Percentiles rank a stretch among this genome's conserved stretches.
These are phyloP conservation scores for Odocoileus hemionus DNA, from an alignment of 2,113 vertebrate species.

Conservation along the genomic window DNA sequence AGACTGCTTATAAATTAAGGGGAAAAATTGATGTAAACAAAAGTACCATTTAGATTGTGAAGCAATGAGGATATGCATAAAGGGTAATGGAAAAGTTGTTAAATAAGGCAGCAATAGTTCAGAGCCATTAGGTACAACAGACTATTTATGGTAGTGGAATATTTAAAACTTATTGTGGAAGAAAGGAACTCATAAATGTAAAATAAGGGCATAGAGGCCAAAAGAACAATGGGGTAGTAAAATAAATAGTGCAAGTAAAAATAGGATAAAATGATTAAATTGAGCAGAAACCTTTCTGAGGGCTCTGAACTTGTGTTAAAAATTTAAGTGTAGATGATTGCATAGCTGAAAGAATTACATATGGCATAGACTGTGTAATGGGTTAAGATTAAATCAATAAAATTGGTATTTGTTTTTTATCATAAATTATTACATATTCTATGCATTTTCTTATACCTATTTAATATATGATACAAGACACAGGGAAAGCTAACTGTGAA, in stretches of 20 bases:
- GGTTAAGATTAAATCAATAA: neutral
- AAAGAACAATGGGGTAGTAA: neutral
- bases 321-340: neutral
- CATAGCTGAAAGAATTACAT: neutral
- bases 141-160: neutral
- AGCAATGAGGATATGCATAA: neutral
- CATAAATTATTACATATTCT: neutral
- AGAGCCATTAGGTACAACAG: neutral
- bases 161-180: neutral
- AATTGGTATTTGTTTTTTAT: neutral
- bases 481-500: neutral
- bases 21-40: neutral
- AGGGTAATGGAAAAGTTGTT: neutral
- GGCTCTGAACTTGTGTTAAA: neutral
- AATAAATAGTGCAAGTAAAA: neutral
- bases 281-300: neutral
- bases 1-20: neutral
- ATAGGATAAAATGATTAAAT: neutral
- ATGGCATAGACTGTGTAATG: neutral
- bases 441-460: neutral
- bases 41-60: neutral
- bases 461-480: neutral
- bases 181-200: neutral
- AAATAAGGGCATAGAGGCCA: neutral
- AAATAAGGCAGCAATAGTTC: neutral